Conservation (phyloP, 2,797 vertebrate genomes). For the Premnoplex brunnescens region DNA sequence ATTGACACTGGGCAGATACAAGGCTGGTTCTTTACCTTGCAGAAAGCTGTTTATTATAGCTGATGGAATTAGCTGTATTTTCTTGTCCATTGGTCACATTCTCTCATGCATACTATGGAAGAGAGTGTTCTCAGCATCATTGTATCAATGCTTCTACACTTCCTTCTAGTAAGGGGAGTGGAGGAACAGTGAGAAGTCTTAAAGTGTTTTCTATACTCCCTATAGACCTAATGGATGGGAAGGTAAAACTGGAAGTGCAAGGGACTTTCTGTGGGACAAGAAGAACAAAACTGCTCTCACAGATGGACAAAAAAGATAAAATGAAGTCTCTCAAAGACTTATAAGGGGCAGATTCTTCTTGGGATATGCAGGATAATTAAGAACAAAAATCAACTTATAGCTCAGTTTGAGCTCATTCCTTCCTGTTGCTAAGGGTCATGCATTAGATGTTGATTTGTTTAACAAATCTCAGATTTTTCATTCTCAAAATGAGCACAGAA, state of each 20-base stretch:
- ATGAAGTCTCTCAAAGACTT: background rate
- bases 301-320: background rate
- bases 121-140: slow-evolving; percentile 58
- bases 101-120: slow-evolving; percentile 65
- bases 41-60: slow-evolving; percentile 60
- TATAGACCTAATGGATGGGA: background rate
- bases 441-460: background rate
- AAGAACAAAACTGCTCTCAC: background rate
- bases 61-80: slow-evolving; percentile 57
- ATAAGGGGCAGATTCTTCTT: background rate
- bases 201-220: background rate
- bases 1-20: slow-evolving; percentile 34
- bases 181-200: slow-evolving; percentile 64
- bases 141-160: slow-evolving; percentile 67
- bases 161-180: slow-evolving; percentile 65
- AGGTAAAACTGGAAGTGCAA: background rate
- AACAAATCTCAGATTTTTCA: background rate
- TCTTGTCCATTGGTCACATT: slow-evolving; percentile 65
- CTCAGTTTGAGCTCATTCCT: background rate
- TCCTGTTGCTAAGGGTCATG: background rate
- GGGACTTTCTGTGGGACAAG: background rate
- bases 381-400: background rate
- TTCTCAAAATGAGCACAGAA: background rate
- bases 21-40: slow-evolving; percentile 67
- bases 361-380: background rate